Base-by-base conservation (phyloP, 1,140 invertebrate species). In the Zaprionus taronus region DNA sequence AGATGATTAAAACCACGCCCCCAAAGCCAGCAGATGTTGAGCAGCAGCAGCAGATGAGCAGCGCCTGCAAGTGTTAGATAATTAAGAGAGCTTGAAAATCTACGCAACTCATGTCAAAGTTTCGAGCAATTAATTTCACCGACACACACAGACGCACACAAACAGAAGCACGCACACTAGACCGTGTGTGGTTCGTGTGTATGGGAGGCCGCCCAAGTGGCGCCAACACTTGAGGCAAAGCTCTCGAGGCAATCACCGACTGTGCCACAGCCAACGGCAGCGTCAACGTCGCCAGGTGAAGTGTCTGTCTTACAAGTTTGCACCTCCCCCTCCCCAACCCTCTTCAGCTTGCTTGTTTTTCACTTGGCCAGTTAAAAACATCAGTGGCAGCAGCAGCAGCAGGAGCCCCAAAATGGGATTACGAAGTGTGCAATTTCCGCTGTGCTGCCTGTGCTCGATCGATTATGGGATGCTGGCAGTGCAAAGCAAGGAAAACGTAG, bases 91-190 rank as follows among this genome's bases (percentile, higher is more conserved):
- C 57, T 71, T 77, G 66, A 80, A 64, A 80, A 74, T 78, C 34
- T 36, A 38, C 28, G 17, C 12, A 61, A 49, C 55, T 28, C 36
- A 53, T 70, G 53, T 47, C 69, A 73, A 73, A 77, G 38, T 68
- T 64, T 28, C 12, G 5, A 24, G 77, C 70, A 83, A 83, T 85
- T 85, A 82, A 85, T 86, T 85, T 75, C 68, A 69, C 31, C 55
- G 49, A 36, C 34, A 55, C 56, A 66, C 12, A 49, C 41, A 62
- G n/a, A n/a, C n/a, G n/a, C 14, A 49, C 44, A 36, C 53, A 7
- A 9, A 15, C 14, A 61, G 49, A 51, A 11, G 31, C 31, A 36
- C 58, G 9, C 15, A n/a, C n/a, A 56, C 28, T 17, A 51, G 55
- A 34, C 9, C 31, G 9, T 34, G 9, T 34, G 31, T 34, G 31